Base-by-base conservation (phyloP, 1,140 invertebrate genomes). In the Macrostomum lignano region DNA sequence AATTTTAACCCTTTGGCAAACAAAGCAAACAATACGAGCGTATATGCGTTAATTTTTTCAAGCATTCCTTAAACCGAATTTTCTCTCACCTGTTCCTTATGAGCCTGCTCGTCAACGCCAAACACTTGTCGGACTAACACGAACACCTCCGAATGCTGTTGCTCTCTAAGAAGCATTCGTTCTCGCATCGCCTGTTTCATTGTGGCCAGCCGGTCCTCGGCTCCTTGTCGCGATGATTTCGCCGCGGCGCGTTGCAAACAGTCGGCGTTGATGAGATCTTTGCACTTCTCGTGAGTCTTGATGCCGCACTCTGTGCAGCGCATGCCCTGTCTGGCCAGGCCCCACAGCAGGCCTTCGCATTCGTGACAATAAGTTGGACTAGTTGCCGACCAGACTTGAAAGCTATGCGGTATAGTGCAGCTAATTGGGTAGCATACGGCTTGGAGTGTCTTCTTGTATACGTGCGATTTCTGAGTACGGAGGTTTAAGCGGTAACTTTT, bases 241-340 rank as follows among this genome's bases (percentile, higher is more conserved):
- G 96, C 88, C 7, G 88, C 88, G 30, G 88, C 88, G 56, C 88
- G 70, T 67, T 98, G 88, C 38, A 98, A 57, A 53, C 91, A 98
- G 61, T 98, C 91, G n/a, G 91, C 91, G 60, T 94, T 96, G 40
- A 98, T 70, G 23, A 98, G 67, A 60, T 96, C 88, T 58, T 94
- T 93, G 65, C 91, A 98, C 58, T 96, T 98, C 54, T 96, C 91
- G 63, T 96, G 91, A 48, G 88, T 94, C 61, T 98, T 98, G 43
- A 98, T 91, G 2, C 82, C 82, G 54, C 91, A 98, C 55, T 98
- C 86, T 1, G 77, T 82, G 53, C 91, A 98, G 31, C 84, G 67
- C n/a, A 98, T 77, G 17, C 91, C 88, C 61, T 98, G 91, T 22
- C 86, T 60, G 0, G 88, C 86, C 41, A 98, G 78, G 28, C 91